These are phyloP conservation scores for Paracanthobrama guichenoti DNA, from an alignment of 2,113 vertebrate species.

Conservation along the genomic window DNA sequence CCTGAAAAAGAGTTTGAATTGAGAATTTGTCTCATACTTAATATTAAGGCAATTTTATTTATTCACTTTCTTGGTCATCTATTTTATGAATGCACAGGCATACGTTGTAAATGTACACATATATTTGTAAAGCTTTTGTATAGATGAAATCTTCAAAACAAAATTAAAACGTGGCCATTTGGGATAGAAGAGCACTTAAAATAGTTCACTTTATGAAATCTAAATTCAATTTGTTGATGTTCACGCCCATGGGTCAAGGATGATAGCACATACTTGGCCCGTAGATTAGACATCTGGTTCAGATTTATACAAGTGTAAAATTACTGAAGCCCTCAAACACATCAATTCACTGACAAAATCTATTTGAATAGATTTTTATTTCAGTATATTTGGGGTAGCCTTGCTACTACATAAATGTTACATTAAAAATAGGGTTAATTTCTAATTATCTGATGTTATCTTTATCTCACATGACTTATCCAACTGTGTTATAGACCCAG, in stretches of 20 bases:
- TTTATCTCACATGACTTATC: neutral
- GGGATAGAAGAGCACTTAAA: constrained; percentile 9
- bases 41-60: neutral
- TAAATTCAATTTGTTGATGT: constrained; percentile 39
- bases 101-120: neutral
- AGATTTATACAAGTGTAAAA: constrained; percentile 44
- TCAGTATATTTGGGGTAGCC: neutral
- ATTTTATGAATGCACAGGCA: neutral
- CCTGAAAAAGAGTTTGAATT: constrained; percentile 67
- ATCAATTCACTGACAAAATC: constrained; percentile 25
- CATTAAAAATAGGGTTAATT: neutral
- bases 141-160: neutral
- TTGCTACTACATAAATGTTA: neutral
- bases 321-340: constrained; percentile 27
- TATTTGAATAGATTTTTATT: neutral
- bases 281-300: constrained; percentile 45
- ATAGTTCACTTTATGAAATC: constrained; percentile 23
- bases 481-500: neutral
- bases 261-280: constrained; percentile 40
- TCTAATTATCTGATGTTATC: neutral
- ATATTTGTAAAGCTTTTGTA: neutral
- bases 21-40: neutral
- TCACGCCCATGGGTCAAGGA: constrained; percentile 45
- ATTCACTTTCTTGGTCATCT: neutral
- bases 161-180: neutral